These are phyloP conservation scores for Eulemur macaco DNA, from an alignment of 2,113 vertebrate species.

Conservation along the genomic window DNA sequence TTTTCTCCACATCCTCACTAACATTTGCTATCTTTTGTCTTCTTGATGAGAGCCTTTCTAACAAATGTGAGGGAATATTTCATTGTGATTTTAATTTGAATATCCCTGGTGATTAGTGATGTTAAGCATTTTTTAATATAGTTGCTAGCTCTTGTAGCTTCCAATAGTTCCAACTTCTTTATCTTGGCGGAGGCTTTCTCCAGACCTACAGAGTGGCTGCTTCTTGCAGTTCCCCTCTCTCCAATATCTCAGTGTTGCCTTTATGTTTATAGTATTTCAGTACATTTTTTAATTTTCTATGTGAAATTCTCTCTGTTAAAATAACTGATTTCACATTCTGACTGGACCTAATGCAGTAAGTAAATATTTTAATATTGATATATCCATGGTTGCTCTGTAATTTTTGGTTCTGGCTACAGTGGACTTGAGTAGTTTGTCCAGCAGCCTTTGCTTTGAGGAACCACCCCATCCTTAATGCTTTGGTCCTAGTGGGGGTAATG, in stretches of 20 bases:
- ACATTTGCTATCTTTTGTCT: neutral
- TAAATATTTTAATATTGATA: neutral
- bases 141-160: neutral
- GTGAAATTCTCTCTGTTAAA: neutral
- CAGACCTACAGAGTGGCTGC: neutral
- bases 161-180: neutral
- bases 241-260: neutral
- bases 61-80: neutral
- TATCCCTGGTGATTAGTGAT: neutral
- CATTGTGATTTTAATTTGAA: neutral
- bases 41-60: neutral
- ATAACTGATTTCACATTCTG: neutral
- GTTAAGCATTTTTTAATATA: neutral
- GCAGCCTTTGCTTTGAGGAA: neutral
- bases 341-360: neutral
- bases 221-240: neutral
- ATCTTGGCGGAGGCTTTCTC: rapidly evolving
- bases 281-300: neutral
- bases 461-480: neutral
- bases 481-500: neutral
- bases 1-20: neutral
- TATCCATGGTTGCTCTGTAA: neutral
- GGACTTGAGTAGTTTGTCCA: neutral
- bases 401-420: neutral
- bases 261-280: neutral